Evolutionary conservation across 2,797 vertebrate genomes (phyloP).

Genomic region (Heliangelus exortis): DNA sequence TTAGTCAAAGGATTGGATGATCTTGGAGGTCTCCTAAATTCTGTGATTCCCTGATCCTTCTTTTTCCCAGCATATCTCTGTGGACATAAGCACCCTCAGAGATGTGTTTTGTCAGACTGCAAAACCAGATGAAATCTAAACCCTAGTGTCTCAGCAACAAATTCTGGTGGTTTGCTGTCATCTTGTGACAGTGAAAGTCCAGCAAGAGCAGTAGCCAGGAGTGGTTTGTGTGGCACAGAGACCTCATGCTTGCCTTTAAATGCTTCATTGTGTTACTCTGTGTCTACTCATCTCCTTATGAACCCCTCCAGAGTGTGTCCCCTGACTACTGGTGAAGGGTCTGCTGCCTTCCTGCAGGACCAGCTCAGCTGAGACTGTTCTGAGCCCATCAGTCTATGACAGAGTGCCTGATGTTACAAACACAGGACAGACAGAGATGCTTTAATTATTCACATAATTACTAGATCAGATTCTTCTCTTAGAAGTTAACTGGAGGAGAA

Average conservation of each 20-base stretch:
- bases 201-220: background rate
- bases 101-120: background rate
- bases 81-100: background rate
- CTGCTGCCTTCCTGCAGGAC: background rate
- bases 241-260: background rate
- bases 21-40: no score
- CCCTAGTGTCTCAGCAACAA: background rate
- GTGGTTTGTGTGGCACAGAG: background rate
- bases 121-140: background rate
- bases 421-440: background rate
- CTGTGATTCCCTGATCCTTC: background rate
- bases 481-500: background rate
- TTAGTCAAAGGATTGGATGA: no score
- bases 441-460: background rate
- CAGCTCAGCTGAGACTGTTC: fast-evolving
- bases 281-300: background rate
- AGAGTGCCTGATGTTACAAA: background rate
- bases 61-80: background rate
- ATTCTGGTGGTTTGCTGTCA: background rate
- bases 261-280: background rate
- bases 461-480: background rate
- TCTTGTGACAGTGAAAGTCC: background rate
- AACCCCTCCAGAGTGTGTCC: background rate
- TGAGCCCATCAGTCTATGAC: background rate
- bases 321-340: background rate